Conservation (phyloP, 1,140 invertebrate species). For the Liolophura sinensis region DNA sequence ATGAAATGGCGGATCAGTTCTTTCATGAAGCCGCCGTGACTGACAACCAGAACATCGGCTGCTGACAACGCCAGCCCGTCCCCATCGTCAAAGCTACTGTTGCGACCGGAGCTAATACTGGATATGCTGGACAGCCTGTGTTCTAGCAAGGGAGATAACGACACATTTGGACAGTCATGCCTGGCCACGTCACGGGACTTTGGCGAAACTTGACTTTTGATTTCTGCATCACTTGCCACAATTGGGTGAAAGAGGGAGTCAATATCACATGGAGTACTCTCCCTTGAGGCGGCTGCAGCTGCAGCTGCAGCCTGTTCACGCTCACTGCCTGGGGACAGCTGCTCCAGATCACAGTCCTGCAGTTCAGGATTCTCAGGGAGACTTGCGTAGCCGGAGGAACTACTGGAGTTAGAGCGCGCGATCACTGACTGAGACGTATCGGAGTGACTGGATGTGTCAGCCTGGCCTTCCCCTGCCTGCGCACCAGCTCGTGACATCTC, state of each 20-base stretch:
- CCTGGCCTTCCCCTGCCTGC: too few relatives aligned
- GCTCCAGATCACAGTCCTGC: too few relatives aligned
- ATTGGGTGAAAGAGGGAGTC: too few relatives aligned
- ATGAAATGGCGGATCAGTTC: slow-evolving; percentile 54
- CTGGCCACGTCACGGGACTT: too few relatives aligned
- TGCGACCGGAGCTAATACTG: slow-evolving; percentile 46
- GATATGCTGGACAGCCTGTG: slow-evolving; percentile 44
- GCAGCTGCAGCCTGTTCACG: too few relatives aligned
- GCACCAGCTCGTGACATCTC: too few relatives aligned
- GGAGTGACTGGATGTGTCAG: background rate
- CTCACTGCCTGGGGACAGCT: too few relatives aligned
- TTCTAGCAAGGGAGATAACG: slow-evolving; percentile 46
- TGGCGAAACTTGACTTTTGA: slow-evolving; percentile 5
- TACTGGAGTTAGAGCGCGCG: slow-evolving; percentile 14
- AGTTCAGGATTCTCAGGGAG: slow-evolving; percentile 6
- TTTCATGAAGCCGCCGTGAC: slow-evolving; percentile 54
- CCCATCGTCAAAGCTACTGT: slow-evolving; percentile 54
- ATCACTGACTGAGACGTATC: slow-evolving; percentile 5
- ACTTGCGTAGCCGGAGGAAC: slow-evolving; percentile 16
- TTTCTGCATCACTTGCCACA: slow-evolving; percentile 3
- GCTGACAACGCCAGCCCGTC: slow-evolving; percentile 39
- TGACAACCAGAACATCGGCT: slow-evolving; percentile 55
- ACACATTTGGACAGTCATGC: slow-evolving; percentile 52
- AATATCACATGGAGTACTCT: too few relatives aligned
- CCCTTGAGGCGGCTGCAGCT: too few relatives aligned